Conservation (phyloP, 2,113 vertebrate genomes). For the Andinoacara biseriatus region DNA sequence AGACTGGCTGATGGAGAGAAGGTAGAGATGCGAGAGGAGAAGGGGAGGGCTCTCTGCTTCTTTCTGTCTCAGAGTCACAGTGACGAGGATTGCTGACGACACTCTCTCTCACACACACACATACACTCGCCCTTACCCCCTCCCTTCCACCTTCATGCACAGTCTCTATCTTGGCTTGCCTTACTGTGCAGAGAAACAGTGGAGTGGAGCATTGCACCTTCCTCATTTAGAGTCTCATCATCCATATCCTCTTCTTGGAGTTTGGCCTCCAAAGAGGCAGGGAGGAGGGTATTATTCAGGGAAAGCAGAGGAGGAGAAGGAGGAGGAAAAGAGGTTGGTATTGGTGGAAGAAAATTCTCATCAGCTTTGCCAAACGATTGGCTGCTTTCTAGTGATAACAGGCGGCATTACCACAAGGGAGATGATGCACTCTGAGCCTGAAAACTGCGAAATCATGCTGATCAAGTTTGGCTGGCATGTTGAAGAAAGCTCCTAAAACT, state of each 20-base stretch:
- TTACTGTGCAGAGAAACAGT: neutral
- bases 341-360: slow-evolving; percentile 9
- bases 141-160: slow-evolving; percentile 17
- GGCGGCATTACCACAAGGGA: neutral
- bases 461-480: neutral
- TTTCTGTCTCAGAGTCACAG: slow-evolving; percentile 48
- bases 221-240: slow-evolving; percentile 66
- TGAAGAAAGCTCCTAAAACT: neutral
- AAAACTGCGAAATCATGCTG: slow-evolving; percentile 16
- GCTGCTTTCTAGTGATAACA: slow-evolving; percentile 37
- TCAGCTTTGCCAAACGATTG: slow-evolving; percentile 33
- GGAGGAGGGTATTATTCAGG: neutral
- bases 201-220: slow-evolving; percentile 23
- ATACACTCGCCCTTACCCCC: neutral
- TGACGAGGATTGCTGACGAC: slow-evolving; percentile 69
- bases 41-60: slow-evolving; percentile 45
- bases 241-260: slow-evolving; percentile 50
- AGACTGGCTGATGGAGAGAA: slow-evolving; percentile 55
- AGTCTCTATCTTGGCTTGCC: slow-evolving; percentile 6
- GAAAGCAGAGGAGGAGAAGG: neutral
- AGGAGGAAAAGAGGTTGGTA: neutral
- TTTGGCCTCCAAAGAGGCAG: neutral
- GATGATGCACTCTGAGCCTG: neutral
- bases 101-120: neutral
- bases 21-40: slow-evolving; percentile 52